Base-by-base conservation (phyloP, 2,888 invertebrate species). In the Lasioglossum villosulum region DNA sequence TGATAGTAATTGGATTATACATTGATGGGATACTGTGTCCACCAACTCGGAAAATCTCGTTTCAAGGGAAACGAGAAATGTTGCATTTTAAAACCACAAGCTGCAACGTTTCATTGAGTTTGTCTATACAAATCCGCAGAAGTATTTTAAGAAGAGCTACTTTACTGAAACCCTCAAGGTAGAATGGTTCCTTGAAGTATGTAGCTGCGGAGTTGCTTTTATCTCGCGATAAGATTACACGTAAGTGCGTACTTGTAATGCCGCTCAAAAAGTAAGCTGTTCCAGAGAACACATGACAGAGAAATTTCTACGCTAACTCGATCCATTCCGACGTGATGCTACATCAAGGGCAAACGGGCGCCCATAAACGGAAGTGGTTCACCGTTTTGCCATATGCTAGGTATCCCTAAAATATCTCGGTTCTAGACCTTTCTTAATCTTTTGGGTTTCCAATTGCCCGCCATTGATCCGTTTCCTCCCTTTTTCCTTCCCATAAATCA, bases 331-430 rank as follows among this genome's bases (percentile, higher is more conserved):
- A 75, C 45, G 42, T 23, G 42, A 52, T 48, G 74, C 34, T 14
- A 42, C 80, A 70, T 81, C 82, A 85, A 85, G 81, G 70, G 39
- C 70, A 39, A 84, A 83, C 82, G 73, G 39, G 78, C 76, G 70
- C 71, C 77, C 87, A 86, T 82, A 79, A 88, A 85, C 91, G 93
- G 92, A 93, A 93, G 91, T 86, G 90, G 90, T 88, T 91, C 90
- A 90, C 90, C 88, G 88, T 90, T 86, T 88, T 75, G 88, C 93
- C 93, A 93, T 93, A 92, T 93, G 93, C 91, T 90, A 86, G 83
- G 82, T 87, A 85, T 86, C 89, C 88, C 86, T 75, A 83, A 84
- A 87, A 89, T 80, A 88, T 87, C 82, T 84, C 86, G 71, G 80
- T 42, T 78, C 89, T 86, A 89, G 85, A 86, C 88, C 88, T 88